Conservation (phyloP, 2,113 vertebrate genomes). For the Daphoenositta chrysoptera region DNA sequence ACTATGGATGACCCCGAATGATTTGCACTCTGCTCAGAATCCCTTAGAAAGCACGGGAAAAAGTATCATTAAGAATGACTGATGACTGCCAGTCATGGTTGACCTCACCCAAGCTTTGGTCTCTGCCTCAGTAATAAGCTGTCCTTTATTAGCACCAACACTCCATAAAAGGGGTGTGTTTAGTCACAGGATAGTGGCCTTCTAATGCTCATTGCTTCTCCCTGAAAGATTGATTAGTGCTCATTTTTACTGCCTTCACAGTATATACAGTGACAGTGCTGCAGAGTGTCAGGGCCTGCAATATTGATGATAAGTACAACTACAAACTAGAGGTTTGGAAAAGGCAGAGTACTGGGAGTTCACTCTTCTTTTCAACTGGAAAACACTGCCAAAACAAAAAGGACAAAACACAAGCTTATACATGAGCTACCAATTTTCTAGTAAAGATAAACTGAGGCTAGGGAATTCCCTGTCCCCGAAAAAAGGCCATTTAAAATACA, state of each 20-base stretch:
- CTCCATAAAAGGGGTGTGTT: constrained; percentile 90
- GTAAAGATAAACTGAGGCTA: background rate
- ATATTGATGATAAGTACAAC: constrained; percentile 69
- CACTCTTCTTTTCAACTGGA: constrained; percentile 55
- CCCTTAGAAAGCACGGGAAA: constrained; percentile 82
- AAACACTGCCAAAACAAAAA: constrained; percentile 46
- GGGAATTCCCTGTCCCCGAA: background rate
- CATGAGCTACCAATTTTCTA: background rate
- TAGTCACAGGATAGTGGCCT: constrained; percentile 86
- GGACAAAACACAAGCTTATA: constrained; percentile 29
- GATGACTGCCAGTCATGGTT: constrained; percentile 91
- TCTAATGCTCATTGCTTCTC: constrained; percentile 84
- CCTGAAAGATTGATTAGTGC: constrained; percentile 81
- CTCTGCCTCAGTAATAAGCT: constrained; percentile 88
- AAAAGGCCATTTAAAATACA: background rate
- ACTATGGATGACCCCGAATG: constrained; percentile 90
- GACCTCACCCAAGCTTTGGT: constrained; percentile 88
- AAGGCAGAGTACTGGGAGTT: constrained; percentile 31
- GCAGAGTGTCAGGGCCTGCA: constrained; percentile 70
- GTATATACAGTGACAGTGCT: constrained; percentile 74
- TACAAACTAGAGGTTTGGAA: constrained; percentile 59
- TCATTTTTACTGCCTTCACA: constrained; percentile 82
- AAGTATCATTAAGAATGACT: constrained; percentile 94
- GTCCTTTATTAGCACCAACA: constrained; percentile 87
- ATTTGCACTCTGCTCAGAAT: constrained; percentile 88